Base-by-base conservation (phyloP, 2,888 invertebrate species). In the Neuroscelio doddi region DNA sequence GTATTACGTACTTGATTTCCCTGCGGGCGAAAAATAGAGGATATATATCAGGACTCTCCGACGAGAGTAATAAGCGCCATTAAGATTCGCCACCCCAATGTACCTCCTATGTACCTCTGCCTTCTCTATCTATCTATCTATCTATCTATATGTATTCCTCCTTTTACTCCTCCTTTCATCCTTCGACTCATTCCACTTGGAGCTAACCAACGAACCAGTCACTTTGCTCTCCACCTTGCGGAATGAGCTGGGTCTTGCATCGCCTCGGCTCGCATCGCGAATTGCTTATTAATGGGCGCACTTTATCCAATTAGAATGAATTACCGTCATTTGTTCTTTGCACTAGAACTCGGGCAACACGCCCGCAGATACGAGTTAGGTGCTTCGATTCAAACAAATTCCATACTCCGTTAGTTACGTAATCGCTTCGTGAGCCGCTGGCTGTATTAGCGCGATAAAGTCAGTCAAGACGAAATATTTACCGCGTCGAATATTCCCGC, bases 1-100 rank as follows among this genome's bases (percentile, higher is more conserved):
- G 80, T 78, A 77, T 78, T 80, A 81, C 76, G 77, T 77, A 78
- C 81, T 81, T 83, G 83, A 83, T 83, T 83, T 83, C 83, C 82
- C 83, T 80, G 76, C 77, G 82, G 81, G 75, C 80, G 80, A 81
- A 83, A 83, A 82, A 82, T 82, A 80, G 77, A 78, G 78, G 80
- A 77, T 74, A 81, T 81, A 81, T 78, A 81, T 81, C 77, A 80
- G 74, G 69, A 72, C 66, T 65, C 69, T 73, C 76, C 78, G 72
- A 72, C 72, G 80, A 78, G 81, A 83, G 80, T 82, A 82, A 82
- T 82, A 83, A 83, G 82, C 78, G 74, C 79, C 77, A 81, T 83
- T 82, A 82, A 80, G 83, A 81, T 76, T 76, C 75, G 69, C 71
- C 68, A 58, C 69, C 62, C 56, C 69, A 55, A 66, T 52, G 62